These are phyloP conservation scores for Paramisgurnus dabryanus DNA, from an alignment of 2,113 vertebrate species.

Conservation along the genomic window DNA sequence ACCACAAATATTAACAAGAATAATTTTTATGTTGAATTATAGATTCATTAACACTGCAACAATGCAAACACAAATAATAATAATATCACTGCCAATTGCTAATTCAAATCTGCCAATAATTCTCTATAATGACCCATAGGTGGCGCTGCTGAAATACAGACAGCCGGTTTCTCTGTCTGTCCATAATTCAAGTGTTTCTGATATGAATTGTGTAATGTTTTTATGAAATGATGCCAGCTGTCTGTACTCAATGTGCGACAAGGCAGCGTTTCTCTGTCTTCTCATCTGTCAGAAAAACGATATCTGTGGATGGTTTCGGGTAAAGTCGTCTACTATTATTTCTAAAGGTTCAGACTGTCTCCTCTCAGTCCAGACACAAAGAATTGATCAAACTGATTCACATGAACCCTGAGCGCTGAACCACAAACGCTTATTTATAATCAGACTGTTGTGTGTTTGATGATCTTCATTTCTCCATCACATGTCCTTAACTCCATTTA, in stretches of 20 bases:
- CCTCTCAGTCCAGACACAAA: slow-evolving; percentile 36
- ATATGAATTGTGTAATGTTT: slow-evolving; percentile 26
- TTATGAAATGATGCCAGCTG: slow-evolving; percentile 44
- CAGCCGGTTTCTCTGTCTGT: slow-evolving; percentile 30
- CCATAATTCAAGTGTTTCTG: slow-evolving; percentile 39
- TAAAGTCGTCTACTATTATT: slow-evolving; percentile 11
- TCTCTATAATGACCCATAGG: slow-evolving; percentile 46
- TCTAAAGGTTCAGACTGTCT: slow-evolving; percentile 18
- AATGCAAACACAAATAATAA: too few relatives aligned
- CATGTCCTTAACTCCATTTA: too few relatives aligned
- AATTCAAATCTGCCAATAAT: background rate
- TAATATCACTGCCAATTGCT: too few relatives aligned
- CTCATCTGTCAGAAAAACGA: slow-evolving; percentile 42
- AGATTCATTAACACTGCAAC: too few relatives aligned
- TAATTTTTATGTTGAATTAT: too few relatives aligned
- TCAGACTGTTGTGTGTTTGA: background rate
- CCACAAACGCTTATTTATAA: slow-evolving; percentile 8
- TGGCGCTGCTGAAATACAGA: slow-evolving; percentile 56
- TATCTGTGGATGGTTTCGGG: slow-evolving; percentile 34
- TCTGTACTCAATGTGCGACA: slow-evolving; percentile 22
- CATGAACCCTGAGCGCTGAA: slow-evolving; percentile 23
- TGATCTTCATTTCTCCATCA: too few relatives aligned
- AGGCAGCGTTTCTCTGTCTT: background rate
- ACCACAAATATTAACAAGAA: too few relatives aligned
- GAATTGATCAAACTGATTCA: slow-evolving; percentile 29